A percentile compares a stretch with the other conserved stretches of the same genome.
Conservation (phyloP, 2,888 invertebrate species). For the Cerastoderma edule region DNA sequence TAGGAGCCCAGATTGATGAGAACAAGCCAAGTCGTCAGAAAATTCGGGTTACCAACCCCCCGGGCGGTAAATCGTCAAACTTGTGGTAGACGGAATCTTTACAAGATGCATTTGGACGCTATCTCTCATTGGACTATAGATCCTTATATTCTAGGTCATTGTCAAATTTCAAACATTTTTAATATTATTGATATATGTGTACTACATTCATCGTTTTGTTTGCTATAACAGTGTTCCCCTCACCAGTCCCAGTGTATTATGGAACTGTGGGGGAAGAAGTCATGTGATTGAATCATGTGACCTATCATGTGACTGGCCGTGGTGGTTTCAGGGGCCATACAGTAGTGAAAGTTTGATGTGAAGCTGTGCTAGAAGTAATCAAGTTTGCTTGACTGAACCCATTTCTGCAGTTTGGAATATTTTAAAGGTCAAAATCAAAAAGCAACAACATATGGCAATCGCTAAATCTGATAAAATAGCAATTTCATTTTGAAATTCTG, state of each 20-base stretch:
- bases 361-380: too few relatives aligned
- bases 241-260: constrained; percentile 10
- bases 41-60: constrained; percentile 79
- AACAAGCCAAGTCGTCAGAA: constrained; percentile 71
- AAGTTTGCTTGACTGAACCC: too few relatives aligned
- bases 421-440: too few relatives aligned
- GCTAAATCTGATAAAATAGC: too few relatives aligned
- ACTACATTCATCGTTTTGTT: not conserved
- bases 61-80: constrained; percentile 79
- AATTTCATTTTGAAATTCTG: too few relatives aligned
- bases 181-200: not conserved
- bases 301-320: constrained; percentile 7
- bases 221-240: not conserved
- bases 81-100: constrained; percentile 66
- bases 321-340: constrained; percentile 32
- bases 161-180: constrained; percentile 14
- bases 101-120: constrained; percentile 7
- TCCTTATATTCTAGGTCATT: constrained; percentile 20
- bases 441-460: too few relatives aligned
- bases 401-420: too few relatives aligned
- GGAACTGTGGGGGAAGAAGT: constrained; percentile 14
- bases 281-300: constrained; percentile 32
- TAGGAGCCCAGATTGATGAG: constrained; percentile 87
- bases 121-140: constrained; percentile 19
- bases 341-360: constrained; percentile 16